phyloP scores from a whole-genome alignment of 2,888 invertebrate genomes.

The Ochropleura leucogaster region DNA sequence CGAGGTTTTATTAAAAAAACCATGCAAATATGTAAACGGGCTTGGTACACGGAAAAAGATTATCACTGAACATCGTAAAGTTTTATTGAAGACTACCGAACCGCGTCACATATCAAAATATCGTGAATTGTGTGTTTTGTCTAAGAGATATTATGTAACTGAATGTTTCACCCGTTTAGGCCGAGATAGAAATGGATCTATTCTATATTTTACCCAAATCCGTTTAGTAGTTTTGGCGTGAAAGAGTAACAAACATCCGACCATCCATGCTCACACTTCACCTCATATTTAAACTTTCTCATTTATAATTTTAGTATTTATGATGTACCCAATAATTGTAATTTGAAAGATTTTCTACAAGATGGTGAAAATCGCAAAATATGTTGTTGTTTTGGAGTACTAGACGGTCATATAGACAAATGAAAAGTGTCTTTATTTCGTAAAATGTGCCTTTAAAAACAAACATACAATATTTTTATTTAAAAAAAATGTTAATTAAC shows the following conservation, averaged over 20 bases:
- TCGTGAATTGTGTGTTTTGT: no score
- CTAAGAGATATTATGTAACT: background rate
- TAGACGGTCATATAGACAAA: background rate
- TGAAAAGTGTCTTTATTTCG: background rate
- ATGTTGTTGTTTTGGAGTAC: background rate
- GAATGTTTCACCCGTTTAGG: no score
- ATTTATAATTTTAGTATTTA: no score
- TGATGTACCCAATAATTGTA: no score
- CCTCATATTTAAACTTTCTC: no score
- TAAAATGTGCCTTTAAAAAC: no score
- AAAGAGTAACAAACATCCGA: no score
- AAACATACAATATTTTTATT: background rate
- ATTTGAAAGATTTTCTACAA: background rate
- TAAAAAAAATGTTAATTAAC: background rate
- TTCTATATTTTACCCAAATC: no score
- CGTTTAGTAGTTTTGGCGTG: no score
- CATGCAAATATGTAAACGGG: conserved; percentile 6
- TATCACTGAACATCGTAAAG: background rate
- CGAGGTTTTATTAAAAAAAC: background rate
- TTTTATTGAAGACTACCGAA: background rate
- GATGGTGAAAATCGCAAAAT: background rate
- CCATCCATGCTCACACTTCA: no score
- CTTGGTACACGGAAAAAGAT: background rate
- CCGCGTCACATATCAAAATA: background rate
- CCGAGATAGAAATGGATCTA: no score